Percentiles rank a stretch among this genome's conserved stretches.
These are phyloP conservation scores for Channa striata DNA, from an alignment of 2,797 vertebrate species.

Conservation along the genomic window DNA sequence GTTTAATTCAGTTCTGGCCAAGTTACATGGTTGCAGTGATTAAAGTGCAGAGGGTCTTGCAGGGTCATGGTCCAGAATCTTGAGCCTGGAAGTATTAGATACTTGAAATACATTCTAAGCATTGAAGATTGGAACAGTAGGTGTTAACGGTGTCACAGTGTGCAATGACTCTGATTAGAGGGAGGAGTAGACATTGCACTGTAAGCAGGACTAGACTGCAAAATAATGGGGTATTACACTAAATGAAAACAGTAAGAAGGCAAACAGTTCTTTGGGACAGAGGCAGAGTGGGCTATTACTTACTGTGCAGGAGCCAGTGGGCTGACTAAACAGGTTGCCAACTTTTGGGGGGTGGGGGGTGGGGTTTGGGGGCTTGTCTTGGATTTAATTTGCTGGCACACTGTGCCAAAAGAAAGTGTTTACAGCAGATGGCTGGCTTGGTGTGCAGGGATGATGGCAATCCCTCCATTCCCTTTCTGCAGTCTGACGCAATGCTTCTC, in stretches of 20 bases:
- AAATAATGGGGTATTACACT: constrained; percentile 10
- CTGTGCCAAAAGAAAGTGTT: constrained; percentile 32
- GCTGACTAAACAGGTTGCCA: constrained; percentile 49
- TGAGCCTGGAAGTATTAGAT: constrained; percentile 9
- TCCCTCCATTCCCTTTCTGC: constrained; percentile 36
- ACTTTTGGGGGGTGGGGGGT: background rate
- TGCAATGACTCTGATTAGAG: constrained; percentile 25
- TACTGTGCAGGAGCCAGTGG: constrained; percentile 10
- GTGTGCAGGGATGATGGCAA: constrained; percentile 32
- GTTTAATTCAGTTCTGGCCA: constrained; percentile 12
- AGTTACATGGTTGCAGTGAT: constrained; percentile 22
- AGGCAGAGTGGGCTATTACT: background rate
- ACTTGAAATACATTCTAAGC: constrained; percentile 23
- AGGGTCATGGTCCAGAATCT: constrained; percentile 18
- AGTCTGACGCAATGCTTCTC: constrained; percentile 46
- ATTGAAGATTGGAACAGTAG: constrained; percentile 2
- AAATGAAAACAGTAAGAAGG: constrained; percentile 2
- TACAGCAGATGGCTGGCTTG: constrained; percentile 60
- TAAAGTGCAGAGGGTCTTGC: constrained; percentile 30
- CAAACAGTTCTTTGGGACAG: background rate
- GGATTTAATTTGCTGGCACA: constrained; percentile 33
- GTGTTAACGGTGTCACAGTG: constrained; percentile 19
- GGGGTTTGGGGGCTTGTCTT: constrained; percentile 6
- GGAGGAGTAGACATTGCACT: background rate
- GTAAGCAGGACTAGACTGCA: background rate